phyloP scores from a whole-genome alignment of 2,797 vertebrate genomes.

The Taenioides sp. region DNA sequence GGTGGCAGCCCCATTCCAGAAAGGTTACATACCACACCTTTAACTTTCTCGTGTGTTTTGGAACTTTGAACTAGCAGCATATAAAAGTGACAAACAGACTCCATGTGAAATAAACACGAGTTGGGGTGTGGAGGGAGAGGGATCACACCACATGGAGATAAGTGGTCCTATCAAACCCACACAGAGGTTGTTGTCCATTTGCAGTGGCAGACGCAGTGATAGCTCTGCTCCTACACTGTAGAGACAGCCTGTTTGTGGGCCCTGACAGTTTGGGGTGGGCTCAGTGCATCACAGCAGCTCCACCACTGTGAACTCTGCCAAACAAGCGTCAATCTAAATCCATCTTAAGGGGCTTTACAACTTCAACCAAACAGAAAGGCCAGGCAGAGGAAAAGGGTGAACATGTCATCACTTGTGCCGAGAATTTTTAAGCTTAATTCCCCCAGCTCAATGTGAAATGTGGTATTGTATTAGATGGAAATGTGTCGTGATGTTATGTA shows the following conservation, averaged over 20 bases:
- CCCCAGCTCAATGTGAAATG: neutral
- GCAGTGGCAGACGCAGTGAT: conserved; percentile 66
- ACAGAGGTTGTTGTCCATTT: conserved; percentile 74
- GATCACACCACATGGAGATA: conserved; percentile 71
- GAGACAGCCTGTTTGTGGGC: conserved; percentile 72
- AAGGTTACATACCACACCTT: neutral
- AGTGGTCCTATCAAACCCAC: conserved; percentile 73
- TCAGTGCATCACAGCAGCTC: conserved; percentile 65
- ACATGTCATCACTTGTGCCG: conserved; percentile 7
- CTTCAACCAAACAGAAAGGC: conserved; percentile 58
- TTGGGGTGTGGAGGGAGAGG: conserved; percentile 27
- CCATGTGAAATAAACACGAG: conserved; percentile 27
- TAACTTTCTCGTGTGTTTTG: neutral
- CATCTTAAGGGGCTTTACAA: conserved; percentile 69
- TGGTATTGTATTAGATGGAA: neutral
- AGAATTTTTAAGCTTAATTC: conserved; percentile 2
- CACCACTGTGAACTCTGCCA: conserved; percentile 71
- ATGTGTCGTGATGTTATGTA: neutral
- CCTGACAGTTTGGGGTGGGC: conserved; percentile 75
- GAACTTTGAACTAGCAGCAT: conserved; percentile 11
- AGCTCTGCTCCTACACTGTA: conserved; percentile 58
- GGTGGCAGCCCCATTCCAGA: neutral
- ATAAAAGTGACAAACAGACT: conserved; percentile 44
- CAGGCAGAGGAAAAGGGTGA: conserved; percentile 39
- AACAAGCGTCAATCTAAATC: conserved; percentile 68